Percentiles rank a stretch among this genome's conserved stretches.
phyloP scores from a whole-genome alignment of 2,797 vertebrate genomes.

The Pipistrellus kuhlii region DNA sequence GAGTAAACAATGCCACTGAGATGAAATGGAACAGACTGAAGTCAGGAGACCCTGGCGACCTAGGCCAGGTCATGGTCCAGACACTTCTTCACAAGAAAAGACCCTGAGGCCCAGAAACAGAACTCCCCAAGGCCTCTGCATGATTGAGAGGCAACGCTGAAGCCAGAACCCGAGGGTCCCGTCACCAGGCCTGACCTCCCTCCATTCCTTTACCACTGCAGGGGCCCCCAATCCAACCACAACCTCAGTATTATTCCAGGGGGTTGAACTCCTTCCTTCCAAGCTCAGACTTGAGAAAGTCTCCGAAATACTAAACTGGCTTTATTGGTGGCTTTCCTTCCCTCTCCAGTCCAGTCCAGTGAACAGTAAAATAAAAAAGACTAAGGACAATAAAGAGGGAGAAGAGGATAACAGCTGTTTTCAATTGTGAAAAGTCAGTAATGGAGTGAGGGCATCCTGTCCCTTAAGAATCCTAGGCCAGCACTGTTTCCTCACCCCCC shows the following conservation, averaged over 20 bases:
- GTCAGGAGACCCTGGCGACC: not conserved
- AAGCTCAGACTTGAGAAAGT: not conserved
- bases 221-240: not conserved
- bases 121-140: not conserved
- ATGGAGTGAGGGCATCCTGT: not conserved
- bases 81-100: not conserved
- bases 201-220: not conserved
- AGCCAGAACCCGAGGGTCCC: not conserved
- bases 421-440: not conserved
- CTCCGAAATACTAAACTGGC: not conserved
- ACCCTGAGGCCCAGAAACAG: not conserved
- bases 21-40: not conserved
- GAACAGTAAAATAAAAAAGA: not conserved
- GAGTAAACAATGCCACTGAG: too few relatives aligned
- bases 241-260: not conserved
- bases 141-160: not conserved
- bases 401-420: not conserved
- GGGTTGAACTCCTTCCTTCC: not conserved
- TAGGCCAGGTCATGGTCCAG: not conserved
- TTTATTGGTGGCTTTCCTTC: not conserved
- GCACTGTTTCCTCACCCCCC: not conserved
- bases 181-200: accelerated
- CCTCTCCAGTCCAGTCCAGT: not conserved
- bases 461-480: not conserved
- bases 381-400: not conserved